A percentile compares a stretch with the other conserved stretches of the same genome.
These are phyloP conservation scores for Liasis olivaceus DNA, from an alignment of 2,797 vertebrate genomes.

Conservation along the genomic window DNA sequence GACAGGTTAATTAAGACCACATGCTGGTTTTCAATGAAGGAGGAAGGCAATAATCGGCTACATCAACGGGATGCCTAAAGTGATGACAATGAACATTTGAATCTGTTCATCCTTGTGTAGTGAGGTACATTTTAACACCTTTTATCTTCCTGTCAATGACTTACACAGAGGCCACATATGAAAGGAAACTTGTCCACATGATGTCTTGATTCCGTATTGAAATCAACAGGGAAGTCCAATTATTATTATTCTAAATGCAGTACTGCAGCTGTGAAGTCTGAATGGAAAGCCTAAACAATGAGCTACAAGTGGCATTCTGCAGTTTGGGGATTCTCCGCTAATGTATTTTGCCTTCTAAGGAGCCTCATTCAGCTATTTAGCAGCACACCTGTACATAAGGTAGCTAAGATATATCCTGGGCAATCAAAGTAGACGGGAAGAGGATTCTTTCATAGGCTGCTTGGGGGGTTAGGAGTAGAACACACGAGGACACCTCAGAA, in stretches of 20 bases:
- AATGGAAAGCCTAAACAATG: neutral
- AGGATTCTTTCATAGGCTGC: neutral
- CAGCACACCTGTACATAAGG: neutral
- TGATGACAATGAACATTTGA: neutral
- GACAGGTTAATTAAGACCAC: conserved; percentile 49
- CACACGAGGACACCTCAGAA: too few relatives aligned
- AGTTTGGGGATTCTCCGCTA: neutral
- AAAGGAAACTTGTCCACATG: neutral
- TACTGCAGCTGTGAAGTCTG: neutral
- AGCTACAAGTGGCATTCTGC: neutral
- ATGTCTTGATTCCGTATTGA: neutral
- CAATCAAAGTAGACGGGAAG: neutral
- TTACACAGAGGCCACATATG: neutral
- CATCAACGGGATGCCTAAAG: neutral
- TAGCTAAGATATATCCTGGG: neutral
- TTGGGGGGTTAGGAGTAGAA: too few relatives aligned
- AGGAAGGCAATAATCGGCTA: neutral
- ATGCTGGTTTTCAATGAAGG: conserved; percentile 32
- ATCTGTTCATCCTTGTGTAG: neutral
- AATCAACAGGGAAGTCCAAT: neutral
- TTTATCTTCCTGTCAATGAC: neutral
- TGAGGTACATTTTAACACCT: neutral
- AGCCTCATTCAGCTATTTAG: neutral
- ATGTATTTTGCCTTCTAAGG: neutral
- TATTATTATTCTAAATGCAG: neutral